Percentiles rank a stretch among this genome's conserved stretches.
These are phyloP conservation scores for Apostichopus leukothele DNA, from an alignment of 53 echinoderm and acorn worm genomes.

Conservation along the genomic window DNA sequence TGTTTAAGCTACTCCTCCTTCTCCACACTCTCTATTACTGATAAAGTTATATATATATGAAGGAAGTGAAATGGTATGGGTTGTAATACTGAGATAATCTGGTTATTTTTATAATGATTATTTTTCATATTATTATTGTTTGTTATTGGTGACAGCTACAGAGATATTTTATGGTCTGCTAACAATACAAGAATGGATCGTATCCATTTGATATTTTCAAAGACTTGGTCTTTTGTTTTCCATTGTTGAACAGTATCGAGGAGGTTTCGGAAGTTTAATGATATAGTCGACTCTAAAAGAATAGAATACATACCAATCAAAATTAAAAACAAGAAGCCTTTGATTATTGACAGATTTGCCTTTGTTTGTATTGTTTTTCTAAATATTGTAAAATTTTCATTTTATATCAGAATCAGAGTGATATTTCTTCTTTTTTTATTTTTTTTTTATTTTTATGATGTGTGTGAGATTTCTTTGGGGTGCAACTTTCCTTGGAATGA, in stretches of 20 bases:
- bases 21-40: too few species aligned
- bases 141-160: too few species aligned
- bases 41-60: too few species aligned
- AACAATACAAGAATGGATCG: too few species aligned
- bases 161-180: too few species aligned
- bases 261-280: background rate
- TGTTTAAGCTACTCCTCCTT: too few species aligned
- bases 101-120: too few species aligned
- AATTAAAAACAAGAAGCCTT: constrained; percentile 12
- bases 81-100: too few species aligned
- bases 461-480: constrained; percentile 39
- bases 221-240: background rate
- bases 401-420: background rate
- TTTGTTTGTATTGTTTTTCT: constrained; percentile 28
- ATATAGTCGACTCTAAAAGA: background rate
- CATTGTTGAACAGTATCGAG: background rate
- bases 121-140: too few species aligned
- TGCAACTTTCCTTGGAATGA: constrained; percentile 17
- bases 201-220: background rate
- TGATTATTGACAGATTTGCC: constrained; percentile 19
- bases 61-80: too few species aligned
- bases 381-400: constrained; percentile 10
- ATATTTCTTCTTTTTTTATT: background rate
- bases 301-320: background rate
- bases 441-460: constrained; percentile 31